These are phyloP conservation scores for Calcarius lapponicus DNA, from an alignment of 2,797 vertebrate species.

Conservation along the genomic window DNA sequence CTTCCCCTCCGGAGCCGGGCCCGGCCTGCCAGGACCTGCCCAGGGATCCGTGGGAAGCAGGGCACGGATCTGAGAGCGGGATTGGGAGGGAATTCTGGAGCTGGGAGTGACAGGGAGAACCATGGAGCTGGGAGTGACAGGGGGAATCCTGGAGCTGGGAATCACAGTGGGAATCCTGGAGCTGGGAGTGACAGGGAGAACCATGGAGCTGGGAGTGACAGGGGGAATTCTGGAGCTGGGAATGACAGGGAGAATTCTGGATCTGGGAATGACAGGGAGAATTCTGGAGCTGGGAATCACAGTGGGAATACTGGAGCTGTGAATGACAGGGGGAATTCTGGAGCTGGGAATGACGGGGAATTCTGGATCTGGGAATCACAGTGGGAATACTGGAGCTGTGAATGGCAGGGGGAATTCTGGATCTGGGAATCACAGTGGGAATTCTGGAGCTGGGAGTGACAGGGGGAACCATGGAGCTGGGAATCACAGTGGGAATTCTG, in stretches of 20 bases:
- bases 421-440: too few relatives aligned
- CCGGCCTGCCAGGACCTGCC: background rate
- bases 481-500: too few relatives aligned
- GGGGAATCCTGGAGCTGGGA: background rate
- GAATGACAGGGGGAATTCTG: too few relatives aligned
- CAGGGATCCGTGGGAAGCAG: background rate
- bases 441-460: too few relatives aligned
- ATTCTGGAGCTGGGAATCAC: background rate
- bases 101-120: background rate
- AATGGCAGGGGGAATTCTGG: too few relatives aligned
- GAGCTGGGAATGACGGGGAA: background rate
- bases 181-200: background rate
- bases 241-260: background rate
- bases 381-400: too few relatives aligned
- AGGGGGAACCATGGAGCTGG: too few relatives aligned
- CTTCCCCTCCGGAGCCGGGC: background rate
- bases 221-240: too few relatives aligned
- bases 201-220: background rate
- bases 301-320: too few relatives aligned
- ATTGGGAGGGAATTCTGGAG: rapidly evolving
- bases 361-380: background rate
- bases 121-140: too few relatives aligned
- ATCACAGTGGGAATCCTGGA: background rate
- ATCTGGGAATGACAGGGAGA: background rate
- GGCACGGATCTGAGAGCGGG: rapidly evolving